Evolutionary conservation across 2,113 vertebrate genomes (phyloP).

Genomic region (Rhagologus leucostigma): DNA sequence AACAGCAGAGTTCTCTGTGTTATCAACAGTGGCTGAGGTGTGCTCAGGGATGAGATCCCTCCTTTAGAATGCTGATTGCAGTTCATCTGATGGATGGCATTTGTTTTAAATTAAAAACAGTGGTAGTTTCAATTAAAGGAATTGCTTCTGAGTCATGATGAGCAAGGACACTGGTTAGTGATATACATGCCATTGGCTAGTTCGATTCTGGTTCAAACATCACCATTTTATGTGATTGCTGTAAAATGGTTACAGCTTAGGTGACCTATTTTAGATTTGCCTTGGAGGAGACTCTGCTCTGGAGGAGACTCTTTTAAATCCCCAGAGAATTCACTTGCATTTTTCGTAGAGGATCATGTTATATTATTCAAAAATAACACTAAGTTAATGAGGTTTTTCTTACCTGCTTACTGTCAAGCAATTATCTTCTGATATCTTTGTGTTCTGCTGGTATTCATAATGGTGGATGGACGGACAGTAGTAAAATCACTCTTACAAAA

Average conservation of each 20-base stretch:
- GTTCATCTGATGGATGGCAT: background rate
- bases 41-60: background rate
- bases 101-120: background rate
- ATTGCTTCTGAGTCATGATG: background rate
- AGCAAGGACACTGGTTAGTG: background rate
- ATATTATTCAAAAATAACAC: background rate
- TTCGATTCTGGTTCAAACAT: background rate
- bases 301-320: background rate
- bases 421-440: background rate
- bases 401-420: background rate
- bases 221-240: background rate
- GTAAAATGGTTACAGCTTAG: background rate
- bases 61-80: background rate
- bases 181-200: background rate
- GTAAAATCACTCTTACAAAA: background rate
- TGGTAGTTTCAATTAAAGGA: background rate
- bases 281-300: background rate
- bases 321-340: background rate
- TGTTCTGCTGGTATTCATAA: background rate
- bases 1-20: background rate
- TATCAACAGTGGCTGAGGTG: constrained; percentile 26
- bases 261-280: background rate
- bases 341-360: background rate
- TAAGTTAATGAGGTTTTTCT: background rate
- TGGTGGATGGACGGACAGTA: background rate